phyloP scores from a whole-genome alignment of 2,888 invertebrate genomes.

The Acleris sparsana region DNA sequence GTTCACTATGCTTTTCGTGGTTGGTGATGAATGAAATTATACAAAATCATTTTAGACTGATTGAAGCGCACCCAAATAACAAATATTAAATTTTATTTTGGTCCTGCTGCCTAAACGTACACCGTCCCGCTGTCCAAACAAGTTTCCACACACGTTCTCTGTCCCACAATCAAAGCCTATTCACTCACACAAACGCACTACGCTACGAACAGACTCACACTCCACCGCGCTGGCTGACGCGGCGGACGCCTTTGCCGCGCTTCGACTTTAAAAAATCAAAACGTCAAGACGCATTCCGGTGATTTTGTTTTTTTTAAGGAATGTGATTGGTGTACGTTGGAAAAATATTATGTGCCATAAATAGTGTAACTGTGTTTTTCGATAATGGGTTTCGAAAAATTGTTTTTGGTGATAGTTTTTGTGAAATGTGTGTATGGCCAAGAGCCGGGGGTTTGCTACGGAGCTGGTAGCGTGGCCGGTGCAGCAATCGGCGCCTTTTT shows the following conservation, averaged over 20 bases:
- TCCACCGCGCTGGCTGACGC: conserved; percentile 71
- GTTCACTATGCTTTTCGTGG: too few species aligned
- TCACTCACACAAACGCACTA: conserved; percentile 45
- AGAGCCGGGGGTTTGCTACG: conserved; percentile 83
- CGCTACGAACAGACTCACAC: conserved; percentile 44
- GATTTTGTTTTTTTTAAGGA: conserved; percentile 55
- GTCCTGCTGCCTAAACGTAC: conserved; percentile 44
- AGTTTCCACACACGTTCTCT: conserved; percentile 71
- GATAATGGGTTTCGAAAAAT: conserved; percentile 72
- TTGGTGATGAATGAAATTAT: too few species aligned
- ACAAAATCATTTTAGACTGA: too few species aligned
- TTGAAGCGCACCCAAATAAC: too few species aligned
- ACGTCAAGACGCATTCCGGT: conserved; percentile 59
- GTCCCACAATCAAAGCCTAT: conserved; percentile 75
- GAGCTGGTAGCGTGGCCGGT: conserved; percentile 87
- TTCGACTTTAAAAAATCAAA: conserved; percentile 48
- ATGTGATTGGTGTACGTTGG: conserved; percentile 66
- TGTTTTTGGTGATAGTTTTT: conserved; percentile 73
- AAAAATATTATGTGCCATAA: conserved; percentile 74
- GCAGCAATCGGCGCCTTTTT: conserved; percentile 88
- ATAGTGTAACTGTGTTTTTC: conserved; percentile 45
- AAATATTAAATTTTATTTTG: conserved; percentile 1
- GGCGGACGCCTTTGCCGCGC: conserved; percentile 59
- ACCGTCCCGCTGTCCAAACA: conserved; percentile 63
- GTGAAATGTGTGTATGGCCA: conserved; percentile 76